Conservation (phyloP, 2,797 vertebrate genomes). For the Squalus acanthias region DNA sequence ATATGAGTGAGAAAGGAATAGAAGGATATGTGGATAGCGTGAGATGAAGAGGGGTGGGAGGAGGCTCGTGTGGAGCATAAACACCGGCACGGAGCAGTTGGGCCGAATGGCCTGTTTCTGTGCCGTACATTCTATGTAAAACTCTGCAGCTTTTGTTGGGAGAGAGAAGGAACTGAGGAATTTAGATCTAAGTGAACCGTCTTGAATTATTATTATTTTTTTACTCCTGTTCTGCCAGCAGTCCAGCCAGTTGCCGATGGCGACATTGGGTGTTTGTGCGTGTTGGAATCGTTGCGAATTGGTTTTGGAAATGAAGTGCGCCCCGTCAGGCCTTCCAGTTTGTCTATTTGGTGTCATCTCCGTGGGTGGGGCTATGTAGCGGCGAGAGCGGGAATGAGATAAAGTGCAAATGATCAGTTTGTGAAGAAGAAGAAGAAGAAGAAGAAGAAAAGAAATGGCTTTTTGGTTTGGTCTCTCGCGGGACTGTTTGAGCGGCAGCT, state of each 20-base stretch:
- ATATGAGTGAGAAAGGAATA: background rate
- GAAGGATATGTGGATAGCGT: background rate
- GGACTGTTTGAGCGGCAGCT: background rate
- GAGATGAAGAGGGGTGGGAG: background rate
- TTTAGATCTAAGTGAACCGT: background rate
- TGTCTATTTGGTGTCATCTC: background rate
- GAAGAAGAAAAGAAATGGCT: too few relatives aligned
- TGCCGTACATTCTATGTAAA: background rate
- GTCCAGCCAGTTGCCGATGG: background rate
- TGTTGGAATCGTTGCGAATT: background rate
- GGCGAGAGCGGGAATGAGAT: background rate
- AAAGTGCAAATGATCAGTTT: conserved; percentile 29
- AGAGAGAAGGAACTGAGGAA: background rate
- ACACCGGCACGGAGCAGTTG: background rate
- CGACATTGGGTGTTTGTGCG: too few relatives aligned
- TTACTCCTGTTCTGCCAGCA: background rate
- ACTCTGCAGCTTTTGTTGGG: background rate
- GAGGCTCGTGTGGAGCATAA: background rate
- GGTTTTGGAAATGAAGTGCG: background rate
- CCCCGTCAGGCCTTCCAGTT: background rate
- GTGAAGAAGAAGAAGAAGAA: background rate
- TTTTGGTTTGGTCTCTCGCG: background rate
- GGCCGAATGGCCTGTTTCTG: background rate
- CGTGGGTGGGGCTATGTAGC: background rate
- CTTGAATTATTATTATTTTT: background rate